Conservation (phyloP, 1,140 invertebrate genomes). For the Papilio machaon region DNA sequence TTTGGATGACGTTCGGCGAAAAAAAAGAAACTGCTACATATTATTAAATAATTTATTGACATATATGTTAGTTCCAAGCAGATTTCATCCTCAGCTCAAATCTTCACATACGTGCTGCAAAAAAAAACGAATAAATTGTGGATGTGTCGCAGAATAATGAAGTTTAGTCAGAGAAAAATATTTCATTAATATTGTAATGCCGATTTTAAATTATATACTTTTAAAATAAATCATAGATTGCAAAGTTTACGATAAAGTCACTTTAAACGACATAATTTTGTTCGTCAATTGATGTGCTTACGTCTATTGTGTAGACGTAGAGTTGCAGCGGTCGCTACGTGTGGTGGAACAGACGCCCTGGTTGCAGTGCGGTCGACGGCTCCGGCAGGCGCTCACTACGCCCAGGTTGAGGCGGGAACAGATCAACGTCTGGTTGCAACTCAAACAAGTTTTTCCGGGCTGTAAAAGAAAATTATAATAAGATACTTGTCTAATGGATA, state of each 20-base stretch:
- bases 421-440: slow-evolving; percentile 28
- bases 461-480: neutral
- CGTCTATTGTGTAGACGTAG: slow-evolving; percentile 12
- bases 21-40: neutral
- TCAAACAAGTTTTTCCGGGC: slow-evolving; percentile 6
- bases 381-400: neutral
- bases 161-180: too few relatives aligned
- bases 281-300: neutral
- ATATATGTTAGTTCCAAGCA: neutral
- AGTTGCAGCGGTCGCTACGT: neutral
- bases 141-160: neutral
- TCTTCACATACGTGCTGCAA: neutral
- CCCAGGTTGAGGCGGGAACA: slow-evolving; percentile 19
- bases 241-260: too few relatives aligned
- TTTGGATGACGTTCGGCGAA: neutral
- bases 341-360: neutral
- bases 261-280: neutral
- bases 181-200: too few relatives aligned
- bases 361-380: slow-evolving; percentile 11
- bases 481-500: neutral
- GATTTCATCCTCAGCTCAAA: neutral
- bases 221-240: too few relatives aligned
- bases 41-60: neutral
- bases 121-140: neutral
- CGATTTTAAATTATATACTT: too few relatives aligned